Evolutionary conservation across 2,888 invertebrate genomes (phyloP), one percentile per base, ranked within the genome.

Genomic region (Dolichomitus sp.): DNA sequence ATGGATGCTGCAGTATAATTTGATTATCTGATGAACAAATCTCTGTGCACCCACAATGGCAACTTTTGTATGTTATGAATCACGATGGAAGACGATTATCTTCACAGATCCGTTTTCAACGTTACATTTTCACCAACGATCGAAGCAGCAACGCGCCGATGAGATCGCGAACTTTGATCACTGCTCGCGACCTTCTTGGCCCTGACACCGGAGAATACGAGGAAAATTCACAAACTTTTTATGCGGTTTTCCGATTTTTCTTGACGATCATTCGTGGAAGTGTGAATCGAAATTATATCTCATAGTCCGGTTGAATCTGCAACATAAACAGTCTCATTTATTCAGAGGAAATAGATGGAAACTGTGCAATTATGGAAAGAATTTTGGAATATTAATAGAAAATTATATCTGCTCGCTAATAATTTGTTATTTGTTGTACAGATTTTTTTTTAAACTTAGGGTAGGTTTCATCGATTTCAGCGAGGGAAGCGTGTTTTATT

Each of bases 51-150:
- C 27, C 2, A 5, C 6, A n/a, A 4, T 48, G 48, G 42, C 23
- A 50, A 30, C 11, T 63, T 59, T 68, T 40, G 40, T 48, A 23
- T 40, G 50, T 14, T 45, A 23, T 59, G 9, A 50, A 65, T 70
- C 40, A 27, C 69, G 50, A 82, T 70, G 33, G 23, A 23, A 42
- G 11, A 30, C 27, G 37, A 42, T 30, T 72, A 37, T 66, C 48
- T 54, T 30, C 61, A 52, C 52, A 27, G 33, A 68, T 70, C 30
- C 59, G 68, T 73, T 63, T 27, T 17, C 54, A 68, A 69, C n/a
- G 48, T 74, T 72, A 75, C 81, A 84, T 81, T 81, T 81, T 81
- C 54, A 50, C 52, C 33, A 72, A 76, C 59, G 72, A 54, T 27
- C 17, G 45, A 70, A 72, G 65, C 54, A 4, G 17, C 52, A 17